Base-by-base conservation (phyloP, 92 coral and sea anemone genomes). In the Nematostella vectensis region DNA sequence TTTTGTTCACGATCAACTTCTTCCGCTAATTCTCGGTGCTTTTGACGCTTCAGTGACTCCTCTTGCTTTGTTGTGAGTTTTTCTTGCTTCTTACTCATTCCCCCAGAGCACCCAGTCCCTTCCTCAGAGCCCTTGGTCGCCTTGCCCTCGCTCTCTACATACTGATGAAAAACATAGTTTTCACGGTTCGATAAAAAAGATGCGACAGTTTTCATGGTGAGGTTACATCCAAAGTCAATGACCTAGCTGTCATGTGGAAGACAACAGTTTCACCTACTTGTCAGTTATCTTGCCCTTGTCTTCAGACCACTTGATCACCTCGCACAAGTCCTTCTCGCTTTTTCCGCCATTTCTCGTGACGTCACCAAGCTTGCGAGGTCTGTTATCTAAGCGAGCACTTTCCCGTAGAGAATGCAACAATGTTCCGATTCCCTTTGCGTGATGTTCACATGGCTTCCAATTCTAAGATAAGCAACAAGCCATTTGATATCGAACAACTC, bases 1-100 rank as follows among this genome's bases (percentile, higher is more conserved):
- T 40, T 47, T 25, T 69, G 69, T 28, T 80, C 95, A 25, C 61
- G 62, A 48, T 85, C 95, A 19, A 69, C 65, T 45, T 47, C 57
- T 29, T 75, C 63, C 17, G 22, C 31, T 21, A 52, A 61, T 62
- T 85, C 83, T 22, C 62, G 58, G 26, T 85, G 77, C 31, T 71
- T 85, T 56, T 75, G 82, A 19, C 88, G 67, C 51, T 64, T 70
- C 18, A 85, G 67, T 0, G 88, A 75, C 20, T 70, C 78, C 16
- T 80, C 88, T 36, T 85, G 88, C n/a, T 45, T 45, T 17, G 51
- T 4, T 45, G 11, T 17, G 4, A 10, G 4, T n/a, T n/a, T n/a
- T n/a, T n/a, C n/a, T n/a, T n/a, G n/a, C n/a, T n/a, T n/a, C 51
- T 17, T 8, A 11, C 51, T 22, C 21, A 9, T 19, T 17, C 12